phyloP scores from a whole-genome alignment of 2,113 vertebrate genomes.

The Megaceryle maxima region DNA sequence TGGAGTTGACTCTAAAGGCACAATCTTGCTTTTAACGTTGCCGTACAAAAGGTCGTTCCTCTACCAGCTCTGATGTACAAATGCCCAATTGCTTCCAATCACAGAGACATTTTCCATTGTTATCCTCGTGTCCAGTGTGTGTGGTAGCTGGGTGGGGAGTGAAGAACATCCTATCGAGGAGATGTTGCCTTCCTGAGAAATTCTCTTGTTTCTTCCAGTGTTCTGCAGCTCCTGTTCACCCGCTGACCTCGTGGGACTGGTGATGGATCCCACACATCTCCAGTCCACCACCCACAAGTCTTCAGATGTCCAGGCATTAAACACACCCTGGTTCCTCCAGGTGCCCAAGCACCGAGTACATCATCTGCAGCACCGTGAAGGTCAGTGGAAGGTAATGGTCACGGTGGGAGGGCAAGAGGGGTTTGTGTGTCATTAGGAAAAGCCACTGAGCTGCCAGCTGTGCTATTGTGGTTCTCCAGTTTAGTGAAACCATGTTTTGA shows the following conservation, averaged over 20 bases:
- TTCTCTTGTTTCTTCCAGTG: neutral
- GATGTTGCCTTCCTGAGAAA: neutral
- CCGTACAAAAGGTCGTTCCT: neutral
- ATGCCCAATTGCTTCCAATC: neutral
- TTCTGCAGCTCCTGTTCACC: neutral
- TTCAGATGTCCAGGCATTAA: neutral
- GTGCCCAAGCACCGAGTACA: neutral
- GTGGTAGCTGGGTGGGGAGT: neutral
- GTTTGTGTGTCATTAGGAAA: neutral
- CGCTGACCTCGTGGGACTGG: accelerated
- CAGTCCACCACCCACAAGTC: too few species aligned
- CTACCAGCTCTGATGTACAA: neutral
- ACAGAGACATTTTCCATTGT: neutral
- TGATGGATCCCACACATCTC: too few species aligned
- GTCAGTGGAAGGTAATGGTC: too few species aligned
- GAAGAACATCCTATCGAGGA: neutral
- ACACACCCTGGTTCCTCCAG: neutral
- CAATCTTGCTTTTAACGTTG: neutral
- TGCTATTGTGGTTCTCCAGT: neutral
- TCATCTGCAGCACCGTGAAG: accelerated
- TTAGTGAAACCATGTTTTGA: neutral
- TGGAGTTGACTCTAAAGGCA: neutral
- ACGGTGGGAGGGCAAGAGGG: neutral
- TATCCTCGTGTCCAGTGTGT: neutral
- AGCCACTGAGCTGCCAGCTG: neutral